These are phyloP conservation scores for Machimus rusticus DNA, from an alignment of 2,888 invertebrate genomes.

Conservation along the genomic window DNA sequence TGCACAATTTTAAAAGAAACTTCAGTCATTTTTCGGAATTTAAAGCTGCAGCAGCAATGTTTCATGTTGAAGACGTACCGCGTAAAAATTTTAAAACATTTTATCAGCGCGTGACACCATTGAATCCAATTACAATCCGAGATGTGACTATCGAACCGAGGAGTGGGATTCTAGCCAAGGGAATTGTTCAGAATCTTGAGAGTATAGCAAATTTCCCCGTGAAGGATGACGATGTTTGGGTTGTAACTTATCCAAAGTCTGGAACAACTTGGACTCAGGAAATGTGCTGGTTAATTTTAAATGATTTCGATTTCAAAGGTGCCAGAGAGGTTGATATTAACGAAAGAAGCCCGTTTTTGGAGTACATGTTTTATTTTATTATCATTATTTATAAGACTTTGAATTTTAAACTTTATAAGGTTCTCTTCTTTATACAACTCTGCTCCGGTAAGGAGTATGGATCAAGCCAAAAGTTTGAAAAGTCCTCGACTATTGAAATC, in stretches of 20 bases:
- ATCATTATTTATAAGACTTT: neutral
- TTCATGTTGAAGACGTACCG: neutral
- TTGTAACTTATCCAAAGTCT: neutral
- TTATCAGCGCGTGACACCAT: neutral
- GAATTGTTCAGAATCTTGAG: neutral
- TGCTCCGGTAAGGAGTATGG: neutral
- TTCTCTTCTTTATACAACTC: neutral
- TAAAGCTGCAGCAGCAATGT: neutral
- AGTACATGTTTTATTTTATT: neutral
- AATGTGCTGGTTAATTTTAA: neutral
- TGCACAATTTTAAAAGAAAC: neutral
- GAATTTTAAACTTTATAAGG: neutral
- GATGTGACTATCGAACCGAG: neutral
- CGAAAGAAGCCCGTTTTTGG: neutral
- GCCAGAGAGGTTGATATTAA: neutral
- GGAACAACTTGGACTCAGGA: neutral
- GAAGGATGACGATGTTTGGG: neutral
- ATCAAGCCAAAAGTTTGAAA: neutral
- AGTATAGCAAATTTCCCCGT: neutral
- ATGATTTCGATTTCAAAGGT: neutral
- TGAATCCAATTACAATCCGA: no score
- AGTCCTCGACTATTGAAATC: neutral
- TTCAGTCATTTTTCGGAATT: neutral
- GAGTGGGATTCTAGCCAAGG: neutral
- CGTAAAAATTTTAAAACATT: neutral